Percentiles rank a stretch among this genome's conserved stretches.
Conservation (phyloP, 2,888 invertebrate species). For the Silvanus unidentatus region DNA sequence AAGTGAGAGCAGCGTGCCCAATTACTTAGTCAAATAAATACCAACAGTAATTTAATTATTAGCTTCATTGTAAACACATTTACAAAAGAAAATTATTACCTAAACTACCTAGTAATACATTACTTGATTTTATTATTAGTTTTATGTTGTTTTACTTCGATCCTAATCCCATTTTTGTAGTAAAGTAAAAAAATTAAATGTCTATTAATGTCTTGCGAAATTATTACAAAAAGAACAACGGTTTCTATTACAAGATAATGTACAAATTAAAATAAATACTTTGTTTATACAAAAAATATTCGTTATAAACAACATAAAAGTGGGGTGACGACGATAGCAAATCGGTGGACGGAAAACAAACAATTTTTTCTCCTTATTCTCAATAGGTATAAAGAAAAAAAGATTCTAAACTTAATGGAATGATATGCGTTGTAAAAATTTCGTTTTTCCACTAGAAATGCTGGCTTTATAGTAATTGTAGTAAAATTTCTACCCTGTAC, state of each 20-base stretch:
- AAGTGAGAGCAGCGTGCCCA: conserved; percentile 36
- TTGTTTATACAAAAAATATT: too few species aligned
- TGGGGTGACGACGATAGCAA: too few species aligned
- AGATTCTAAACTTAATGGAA: not conserved
- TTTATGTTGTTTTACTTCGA: conserved; percentile 13
- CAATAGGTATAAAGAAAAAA: conserved; percentile 6
- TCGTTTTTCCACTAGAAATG: too few species aligned
- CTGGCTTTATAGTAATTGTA: too few species aligned
- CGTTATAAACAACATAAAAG: too few species aligned
- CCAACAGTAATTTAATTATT: conserved; percentile 27
- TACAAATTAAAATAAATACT: too few species aligned
- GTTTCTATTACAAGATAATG: not conserved
- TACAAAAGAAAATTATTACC: conserved; percentile 22
- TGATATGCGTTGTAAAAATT: too few species aligned
- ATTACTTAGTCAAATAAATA: conserved; percentile 29
- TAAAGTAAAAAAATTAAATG: not conserved
- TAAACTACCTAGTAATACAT: conserved; percentile 19
- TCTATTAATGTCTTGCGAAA: not conserved
- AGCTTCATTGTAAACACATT: conserved; percentile 29
- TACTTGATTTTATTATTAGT: conserved; percentile 10
- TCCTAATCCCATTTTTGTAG: conserved; percentile 16
- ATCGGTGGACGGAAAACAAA: conserved; percentile 11
- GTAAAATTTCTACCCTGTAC: too few species aligned
- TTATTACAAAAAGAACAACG: not conserved
- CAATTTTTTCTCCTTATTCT: conserved; percentile 7